These are phyloP conservation scores for Muscicapa adusta DNA, from an alignment of 2,113 vertebrate genomes.

Conservation along the genomic window DNA sequence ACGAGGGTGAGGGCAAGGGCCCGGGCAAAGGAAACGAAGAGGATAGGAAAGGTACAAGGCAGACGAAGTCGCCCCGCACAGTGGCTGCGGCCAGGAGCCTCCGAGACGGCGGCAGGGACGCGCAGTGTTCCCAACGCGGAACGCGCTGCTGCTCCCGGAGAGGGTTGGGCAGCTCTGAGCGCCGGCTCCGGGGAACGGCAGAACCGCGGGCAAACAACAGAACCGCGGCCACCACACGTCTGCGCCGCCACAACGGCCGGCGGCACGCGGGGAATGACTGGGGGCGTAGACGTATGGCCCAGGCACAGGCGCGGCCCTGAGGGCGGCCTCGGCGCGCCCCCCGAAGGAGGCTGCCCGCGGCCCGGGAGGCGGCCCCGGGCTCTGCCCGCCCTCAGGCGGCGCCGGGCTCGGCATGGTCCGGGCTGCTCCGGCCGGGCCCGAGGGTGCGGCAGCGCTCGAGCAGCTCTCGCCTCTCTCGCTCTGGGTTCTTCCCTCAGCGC, in stretches of 20 bases:
- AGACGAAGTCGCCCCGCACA: fast-evolving
- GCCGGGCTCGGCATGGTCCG: neutral
- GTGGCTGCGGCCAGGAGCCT: neutral
- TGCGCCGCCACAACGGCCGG: fast-evolving
- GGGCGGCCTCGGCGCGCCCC: too few relatives aligned
- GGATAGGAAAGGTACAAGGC: too few relatives aligned
- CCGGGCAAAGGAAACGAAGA: too few relatives aligned
- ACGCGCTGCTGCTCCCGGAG: neutral
- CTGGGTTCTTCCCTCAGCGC: neutral
- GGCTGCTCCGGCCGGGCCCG: too few relatives aligned
- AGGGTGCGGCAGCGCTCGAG: neutral
- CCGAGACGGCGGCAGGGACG: neutral
- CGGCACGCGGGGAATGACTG: fast-evolving
- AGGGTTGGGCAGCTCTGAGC: neutral
- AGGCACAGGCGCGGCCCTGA: too few relatives aligned
- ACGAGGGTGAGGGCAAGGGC: neutral
- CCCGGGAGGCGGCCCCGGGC: neutral
- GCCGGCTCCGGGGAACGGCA: neutral
- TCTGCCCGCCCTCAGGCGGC: neutral
- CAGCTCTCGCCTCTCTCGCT: fast-evolving
- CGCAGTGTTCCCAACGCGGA: neutral
- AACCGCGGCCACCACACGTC: neutral
- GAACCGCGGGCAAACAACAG: too few relatives aligned
- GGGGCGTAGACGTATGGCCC: too few relatives aligned
- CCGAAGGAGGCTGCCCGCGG: too few relatives aligned